Base-by-base conservation (phyloP, 1,140 invertebrate species). In the Liolophura sinensis region DNA sequence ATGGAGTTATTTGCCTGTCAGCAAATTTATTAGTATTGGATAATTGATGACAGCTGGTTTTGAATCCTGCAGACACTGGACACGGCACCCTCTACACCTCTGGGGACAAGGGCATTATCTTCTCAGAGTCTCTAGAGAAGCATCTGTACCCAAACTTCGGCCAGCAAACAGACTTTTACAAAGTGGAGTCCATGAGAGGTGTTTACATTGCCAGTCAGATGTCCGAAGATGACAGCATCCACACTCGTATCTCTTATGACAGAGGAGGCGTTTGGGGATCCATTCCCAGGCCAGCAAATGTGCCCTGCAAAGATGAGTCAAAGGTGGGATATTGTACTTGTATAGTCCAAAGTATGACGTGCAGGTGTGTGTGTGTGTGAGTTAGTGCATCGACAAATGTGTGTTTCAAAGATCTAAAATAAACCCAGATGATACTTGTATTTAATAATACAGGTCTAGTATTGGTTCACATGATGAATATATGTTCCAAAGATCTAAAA, bases 201-300 rank as follows among this genome's bases (percentile, higher is more conserved):
- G 80, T 83, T 0, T 85, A 82, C 65, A 61, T 85, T 11, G 77
- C 82, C 27, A 85, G 80, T 70, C 82, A 84, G 71, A 76, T 85
- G 61, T 71, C 67, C 50, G 64, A 72, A 25, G 82, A 84, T 69
- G 69, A 78, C 48, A 79, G 77, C 55, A 81, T 85, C 27, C 78
- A 80, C 58, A 76, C 80, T 22, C 68, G 82, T 58, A 84, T 85
- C 57, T 73, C 83, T 1, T 82, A 74, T 61, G 75, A 85, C 60
- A 67, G 77, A 14, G 84, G 84, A 11, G 83, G 67, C 18, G 72
- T 72, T n/a, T 85, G 84, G 84, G 71, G 79, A 49, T 71, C 72
- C 6, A 68, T 85, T 3, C 51, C 69, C 18, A 62, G 72, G 14
- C 81, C 82, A 46, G 61, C 59, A 1, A 70, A 69, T 31, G 73